These are phyloP conservation scores for Tupaia tana DNA, from an alignment of 2,113 vertebrate species.

Conservation along the genomic window DNA sequence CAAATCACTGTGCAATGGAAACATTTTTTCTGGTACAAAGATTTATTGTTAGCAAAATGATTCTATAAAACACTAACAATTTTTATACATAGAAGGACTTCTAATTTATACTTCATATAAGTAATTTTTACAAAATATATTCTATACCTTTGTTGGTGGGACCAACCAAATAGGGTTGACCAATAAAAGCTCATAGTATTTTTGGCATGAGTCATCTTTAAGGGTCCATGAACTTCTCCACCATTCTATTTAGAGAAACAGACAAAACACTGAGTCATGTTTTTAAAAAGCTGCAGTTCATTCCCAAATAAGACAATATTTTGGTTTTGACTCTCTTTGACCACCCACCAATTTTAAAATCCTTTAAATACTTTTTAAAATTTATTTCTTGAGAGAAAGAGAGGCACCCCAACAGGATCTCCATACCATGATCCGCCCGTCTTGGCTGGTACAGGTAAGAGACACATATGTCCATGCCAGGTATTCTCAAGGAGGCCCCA, in stretches of 20 bases:
- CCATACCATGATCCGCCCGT: no score
- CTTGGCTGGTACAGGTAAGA: no score
- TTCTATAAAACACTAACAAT: background rate
- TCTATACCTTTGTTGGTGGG: slow-evolving; percentile 93
- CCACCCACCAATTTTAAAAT: background rate
- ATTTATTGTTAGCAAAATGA: slow-evolving; percentile 18
- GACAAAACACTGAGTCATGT: slow-evolving; percentile 43
- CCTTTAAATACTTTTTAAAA: background rate
- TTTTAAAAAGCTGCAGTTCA: slow-evolving; percentile 21
- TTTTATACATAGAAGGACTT: slow-evolving; percentile 28
- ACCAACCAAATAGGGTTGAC: slow-evolving; percentile 94
- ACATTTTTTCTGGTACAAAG: background rate
- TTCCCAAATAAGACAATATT: slow-evolving; percentile 43
- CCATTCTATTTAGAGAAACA: slow-evolving; percentile 89
- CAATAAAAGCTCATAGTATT: slow-evolving; percentile 93
- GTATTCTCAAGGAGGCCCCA: no score
- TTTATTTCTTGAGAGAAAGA: no score
- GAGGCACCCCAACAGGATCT: no score
- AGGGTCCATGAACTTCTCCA: slow-evolving; percentile 89
- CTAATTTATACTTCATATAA: background rate
- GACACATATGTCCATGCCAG: no score
- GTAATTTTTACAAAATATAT: slow-evolving; percentile 38
- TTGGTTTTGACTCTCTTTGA: slow-evolving; percentile 25
- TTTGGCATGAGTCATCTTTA: slow-evolving; percentile 94
- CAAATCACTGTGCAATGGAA: slow-evolving; percentile 10